Evolutionary conservation across 2,113 vertebrate species (phyloP).

Genomic region (Callithrix jacchus): DNA sequence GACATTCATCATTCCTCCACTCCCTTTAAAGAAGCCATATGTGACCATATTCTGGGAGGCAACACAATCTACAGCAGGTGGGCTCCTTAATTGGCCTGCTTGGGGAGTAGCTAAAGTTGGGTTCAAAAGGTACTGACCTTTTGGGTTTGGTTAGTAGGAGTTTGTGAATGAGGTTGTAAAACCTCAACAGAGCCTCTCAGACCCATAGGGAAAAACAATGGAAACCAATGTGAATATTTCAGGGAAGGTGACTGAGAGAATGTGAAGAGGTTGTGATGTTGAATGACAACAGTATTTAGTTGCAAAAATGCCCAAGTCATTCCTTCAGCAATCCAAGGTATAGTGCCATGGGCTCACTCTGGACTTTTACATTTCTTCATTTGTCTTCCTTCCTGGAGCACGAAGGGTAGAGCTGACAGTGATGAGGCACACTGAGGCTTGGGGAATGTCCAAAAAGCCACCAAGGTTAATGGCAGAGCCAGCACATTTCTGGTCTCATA

Average conservation of each 20-base stretch:
- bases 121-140: conserved; percentile 59
- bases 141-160: conserved; percentile 48
- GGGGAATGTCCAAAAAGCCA: background rate
- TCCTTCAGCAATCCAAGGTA: background rate
- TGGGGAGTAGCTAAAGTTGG: conserved; percentile 53
- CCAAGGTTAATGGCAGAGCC: conserved; percentile 49
- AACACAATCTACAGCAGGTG: conserved; percentile 56
- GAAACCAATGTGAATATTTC: background rate
- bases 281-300: background rate
- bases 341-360: background rate
- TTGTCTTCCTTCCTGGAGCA: conserved; percentile 32
- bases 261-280: background rate
- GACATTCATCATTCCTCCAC: conserved; percentile 40
- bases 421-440: background rate
- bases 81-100: conserved; percentile 60
- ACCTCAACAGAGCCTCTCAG: conserved; percentile 10
- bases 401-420: background rate
- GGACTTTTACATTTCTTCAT: background rate
- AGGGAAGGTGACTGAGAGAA: background rate
- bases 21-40: conserved; percentile 56
- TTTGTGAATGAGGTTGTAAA: conserved; percentile 54
- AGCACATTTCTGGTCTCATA: background rate
- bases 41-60: conserved; percentile 60
- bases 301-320: background rate
- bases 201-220: background rate